A percentile compares a stretch with the other conserved stretches of the same genome.
Conservation (phyloP, 1,140 invertebrate species). For the Zeugodacus cucurbitae region DNA sequence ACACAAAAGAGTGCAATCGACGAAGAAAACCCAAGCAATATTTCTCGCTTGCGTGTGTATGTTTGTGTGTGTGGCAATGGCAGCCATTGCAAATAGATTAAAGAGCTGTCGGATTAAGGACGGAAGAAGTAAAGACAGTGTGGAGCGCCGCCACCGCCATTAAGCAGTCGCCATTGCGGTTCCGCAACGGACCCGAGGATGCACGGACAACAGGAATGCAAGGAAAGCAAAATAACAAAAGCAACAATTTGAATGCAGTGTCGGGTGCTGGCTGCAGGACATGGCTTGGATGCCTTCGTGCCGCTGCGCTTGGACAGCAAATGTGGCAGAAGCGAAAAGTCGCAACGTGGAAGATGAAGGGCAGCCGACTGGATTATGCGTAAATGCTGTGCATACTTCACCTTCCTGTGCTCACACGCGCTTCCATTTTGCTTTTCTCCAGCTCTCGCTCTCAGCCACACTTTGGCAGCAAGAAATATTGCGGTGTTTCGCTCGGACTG, state of each 20-base stretch:
- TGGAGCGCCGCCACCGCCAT: neutral
- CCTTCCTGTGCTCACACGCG: neutral
- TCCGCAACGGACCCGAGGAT: too few relatives aligned
- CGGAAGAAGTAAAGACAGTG: neutral
- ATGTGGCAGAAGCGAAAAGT: neutral
- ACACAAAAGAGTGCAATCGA: neutral
- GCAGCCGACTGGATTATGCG: neutral
- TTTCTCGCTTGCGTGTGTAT: neutral
- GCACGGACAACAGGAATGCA: neutral
- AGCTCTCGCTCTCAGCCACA: neutral
- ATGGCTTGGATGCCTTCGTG: neutral
- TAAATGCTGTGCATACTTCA: neutral
- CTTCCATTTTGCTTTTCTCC: neutral
- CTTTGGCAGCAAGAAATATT: neutral
- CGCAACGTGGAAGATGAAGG: neutral
- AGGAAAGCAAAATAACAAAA: neutral
- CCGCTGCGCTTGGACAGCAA: neutral
- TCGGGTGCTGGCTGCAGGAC: neutral
- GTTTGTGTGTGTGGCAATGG: neutral
- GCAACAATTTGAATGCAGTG: neutral
- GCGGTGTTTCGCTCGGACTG: neutral
- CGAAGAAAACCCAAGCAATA: neutral
- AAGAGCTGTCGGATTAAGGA: neutral
- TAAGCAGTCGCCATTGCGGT: neutral
- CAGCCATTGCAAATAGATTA: conserved; percentile 15